Evolutionary conservation across 1,140 invertebrate species (phyloP).

Genomic region (Mylabris phalerata): DNA sequence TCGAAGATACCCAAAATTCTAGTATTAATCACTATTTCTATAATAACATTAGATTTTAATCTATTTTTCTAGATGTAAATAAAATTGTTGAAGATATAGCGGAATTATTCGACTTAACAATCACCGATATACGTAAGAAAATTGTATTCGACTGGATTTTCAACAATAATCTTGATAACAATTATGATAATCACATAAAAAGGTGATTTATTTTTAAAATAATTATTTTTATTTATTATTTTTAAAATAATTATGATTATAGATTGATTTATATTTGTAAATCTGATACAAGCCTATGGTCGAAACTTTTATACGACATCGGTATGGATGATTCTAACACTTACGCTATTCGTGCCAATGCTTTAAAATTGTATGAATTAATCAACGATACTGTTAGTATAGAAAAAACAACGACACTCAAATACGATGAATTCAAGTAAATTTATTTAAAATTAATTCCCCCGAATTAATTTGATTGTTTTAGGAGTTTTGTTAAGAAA

Average conservation of each 20-base stretch:
- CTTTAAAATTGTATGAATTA: conserved; percentile 31
- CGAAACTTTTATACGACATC: no score
- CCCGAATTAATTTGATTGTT: conserved; percentile 1
- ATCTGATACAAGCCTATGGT: no score
- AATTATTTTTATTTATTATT: no score
- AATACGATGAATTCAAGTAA: conserved; percentile 28
- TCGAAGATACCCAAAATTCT: neutral
- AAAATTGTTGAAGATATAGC: conserved; percentile 29
- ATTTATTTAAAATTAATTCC: conserved; percentile 1
- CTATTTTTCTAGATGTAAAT: neutral
- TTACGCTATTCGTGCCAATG: conserved; percentile 10
- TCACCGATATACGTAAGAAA: conserved; percentile 16
- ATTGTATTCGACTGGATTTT: conserved; percentile 20
- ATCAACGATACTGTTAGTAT: conserved; percentile 25
- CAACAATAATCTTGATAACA: no score
- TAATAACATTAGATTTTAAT: conserved; percentile 29
- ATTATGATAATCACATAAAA: no score
- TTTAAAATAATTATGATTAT: no score
- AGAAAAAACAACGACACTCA: conserved; percentile 15
- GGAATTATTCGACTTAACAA: conserved; percentile 22
- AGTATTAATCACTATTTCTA: no score
- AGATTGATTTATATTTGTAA: no score
- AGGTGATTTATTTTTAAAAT: no score
- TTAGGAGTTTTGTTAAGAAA: conserved; percentile 29
- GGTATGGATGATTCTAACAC: no score